Conservation (phyloP, 2,113 vertebrate genomes). For the Leucosticte australis region DNA sequence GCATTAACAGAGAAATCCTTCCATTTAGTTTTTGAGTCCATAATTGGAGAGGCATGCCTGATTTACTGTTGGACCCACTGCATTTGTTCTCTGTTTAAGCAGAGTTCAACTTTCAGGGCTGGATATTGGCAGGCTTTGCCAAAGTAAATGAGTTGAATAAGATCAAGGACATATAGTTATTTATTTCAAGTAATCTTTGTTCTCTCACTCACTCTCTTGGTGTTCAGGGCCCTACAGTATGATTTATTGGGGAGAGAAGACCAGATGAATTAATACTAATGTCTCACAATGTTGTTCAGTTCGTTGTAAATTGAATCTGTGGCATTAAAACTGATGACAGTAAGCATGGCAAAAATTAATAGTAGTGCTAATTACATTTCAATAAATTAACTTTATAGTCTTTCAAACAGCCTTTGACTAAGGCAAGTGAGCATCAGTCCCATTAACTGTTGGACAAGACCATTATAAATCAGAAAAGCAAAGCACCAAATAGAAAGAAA, state of each 20-base stretch:
- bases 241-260: not conserved
- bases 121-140: not conserved
- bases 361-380: conserved; percentile 58
- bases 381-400: conserved; percentile 67
- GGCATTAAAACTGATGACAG: conserved; percentile 55
- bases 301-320: conserved; percentile 33
- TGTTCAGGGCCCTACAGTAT: not conserved
- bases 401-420: conserved; percentile 60
- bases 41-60: not conserved
- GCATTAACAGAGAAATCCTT: not conserved
- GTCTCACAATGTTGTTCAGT: conserved; percentile 21
- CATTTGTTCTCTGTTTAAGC: not conserved
- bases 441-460: not conserved
- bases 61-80: not conserved
- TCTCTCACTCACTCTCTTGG: not conserved
- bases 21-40: not conserved
- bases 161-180: not conserved
- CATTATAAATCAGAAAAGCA: conserved; percentile 37
- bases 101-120: not conserved
- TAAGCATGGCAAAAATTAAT: conserved; percentile 69
- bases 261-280: not conserved
- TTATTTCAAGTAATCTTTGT: not conserved
- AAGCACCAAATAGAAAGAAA: not conserved
- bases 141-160: conserved; percentile 23
- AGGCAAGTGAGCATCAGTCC: conserved; percentile 14